Evolutionary conservation across 2,113 vertebrate genomes (phyloP).

Genomic region (mouse (Mus musculus)): DNA sequence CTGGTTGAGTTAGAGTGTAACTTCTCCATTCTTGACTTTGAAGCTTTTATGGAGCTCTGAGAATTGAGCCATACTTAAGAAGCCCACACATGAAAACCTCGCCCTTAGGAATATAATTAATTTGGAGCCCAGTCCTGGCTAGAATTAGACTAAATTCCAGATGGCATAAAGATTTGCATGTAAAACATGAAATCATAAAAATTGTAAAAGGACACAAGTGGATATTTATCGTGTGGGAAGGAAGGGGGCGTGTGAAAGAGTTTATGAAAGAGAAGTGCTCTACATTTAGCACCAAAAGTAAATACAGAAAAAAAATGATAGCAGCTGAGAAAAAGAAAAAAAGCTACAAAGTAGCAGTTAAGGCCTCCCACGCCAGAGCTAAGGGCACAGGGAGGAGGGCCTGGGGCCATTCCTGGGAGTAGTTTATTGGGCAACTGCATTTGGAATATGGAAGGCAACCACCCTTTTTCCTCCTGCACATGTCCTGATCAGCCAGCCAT

Average conservation of each 20-base stretch:
- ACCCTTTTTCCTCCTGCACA: neutral
- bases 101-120: slow-evolving; percentile 57
- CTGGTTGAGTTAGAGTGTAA: slow-evolving; percentile 38
- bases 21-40: slow-evolving; percentile 70
- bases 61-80: slow-evolving; percentile 54
- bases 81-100: slow-evolving; percentile 63
- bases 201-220: slow-evolving; percentile 55
- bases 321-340: neutral
- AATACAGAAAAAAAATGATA: slow-evolving; percentile 46
- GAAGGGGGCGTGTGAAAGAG: neutral
- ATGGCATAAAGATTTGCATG: slow-evolving; percentile 66
- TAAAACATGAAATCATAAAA: slow-evolving; percentile 65
- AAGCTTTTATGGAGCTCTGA: slow-evolving; percentile 60
- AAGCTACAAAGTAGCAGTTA: slow-evolving; percentile 12
- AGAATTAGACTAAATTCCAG: slow-evolving; percentile 73
- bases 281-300: slow-evolving; percentile 62
- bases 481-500: neutral
- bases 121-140: slow-evolving; percentile 45
- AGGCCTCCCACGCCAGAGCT: slow-evolving; percentile 11
- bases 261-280: slow-evolving; percentile 5
- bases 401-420: neutral
- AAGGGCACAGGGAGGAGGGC: neutral
- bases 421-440: neutral
- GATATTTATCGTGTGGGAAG: slow-evolving; percentile 61
- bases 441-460: neutral